Conservation (phyloP, 2,888 invertebrate genomes). For the Tridacna crocea region DNA sequence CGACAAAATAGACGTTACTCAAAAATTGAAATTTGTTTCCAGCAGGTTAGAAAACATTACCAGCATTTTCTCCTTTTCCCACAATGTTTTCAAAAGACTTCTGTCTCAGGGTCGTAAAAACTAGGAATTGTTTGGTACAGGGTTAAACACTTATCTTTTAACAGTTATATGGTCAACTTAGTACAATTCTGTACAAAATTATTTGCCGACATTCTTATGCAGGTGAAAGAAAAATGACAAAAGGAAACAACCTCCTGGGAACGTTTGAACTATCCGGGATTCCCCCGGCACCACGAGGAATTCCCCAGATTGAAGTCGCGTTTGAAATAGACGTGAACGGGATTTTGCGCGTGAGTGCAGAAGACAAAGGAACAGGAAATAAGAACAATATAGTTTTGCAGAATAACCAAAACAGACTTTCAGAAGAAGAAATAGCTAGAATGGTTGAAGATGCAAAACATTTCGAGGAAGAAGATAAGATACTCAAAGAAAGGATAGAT, state of each 20-base stretch:
- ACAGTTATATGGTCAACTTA: too few relatives aligned
- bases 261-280: slow-evolving; percentile 99
- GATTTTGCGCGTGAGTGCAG: slow-evolving; percentile 90
- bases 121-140: background rate
- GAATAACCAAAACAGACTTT: slow-evolving; percentile 97
- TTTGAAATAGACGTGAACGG: slow-evolving; percentile 86
- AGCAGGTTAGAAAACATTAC: background rate
- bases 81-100: background rate
- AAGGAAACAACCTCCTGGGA: slow-evolving; percentile 99
- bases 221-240: slow-evolving; percentile 99
- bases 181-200: too few relatives aligned
- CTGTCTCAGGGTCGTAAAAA: background rate
- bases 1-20: too few relatives aligned
- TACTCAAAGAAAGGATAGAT: slow-evolving; percentile 92
- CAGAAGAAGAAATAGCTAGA: slow-evolving; percentile 98
- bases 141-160: background rate
- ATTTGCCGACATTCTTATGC: background rate
- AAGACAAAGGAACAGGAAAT: slow-evolving; percentile 99
- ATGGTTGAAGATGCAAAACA: slow-evolving; percentile 99
- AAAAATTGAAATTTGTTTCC: too few relatives aligned
- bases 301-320: slow-evolving; percentile 85
- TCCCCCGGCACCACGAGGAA: slow-evolving; percentile 89
- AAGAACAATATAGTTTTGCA: slow-evolving; percentile 99
- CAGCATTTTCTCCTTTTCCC: background rate
- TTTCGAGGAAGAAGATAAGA: slow-evolving; percentile 99